Evolutionary conservation across 2,113 vertebrate genomes (phyloP).

Genomic region (Mormyrus iriodes): DNA sequence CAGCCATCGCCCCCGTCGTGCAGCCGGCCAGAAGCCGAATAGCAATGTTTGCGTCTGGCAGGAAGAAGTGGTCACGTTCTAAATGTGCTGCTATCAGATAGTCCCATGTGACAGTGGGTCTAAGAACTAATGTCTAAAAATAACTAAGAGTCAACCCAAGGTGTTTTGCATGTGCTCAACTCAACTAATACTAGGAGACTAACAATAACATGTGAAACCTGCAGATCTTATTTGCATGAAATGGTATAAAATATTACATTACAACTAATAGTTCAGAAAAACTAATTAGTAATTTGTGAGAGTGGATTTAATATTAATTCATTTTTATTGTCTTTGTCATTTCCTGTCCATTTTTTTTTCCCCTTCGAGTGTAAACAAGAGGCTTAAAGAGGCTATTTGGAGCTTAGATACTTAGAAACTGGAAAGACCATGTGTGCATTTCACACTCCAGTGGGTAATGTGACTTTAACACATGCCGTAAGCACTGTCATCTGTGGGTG

Average conservation of each 20-base stretch:
- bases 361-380: background rate
- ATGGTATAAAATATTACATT: background rate
- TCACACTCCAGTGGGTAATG: background rate
- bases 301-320: background rate
- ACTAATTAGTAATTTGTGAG: background rate
- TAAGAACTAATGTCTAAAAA: background rate
- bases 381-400: background rate
- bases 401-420: background rate
- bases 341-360: background rate
- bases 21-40: constrained; percentile 74
- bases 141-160: background rate
- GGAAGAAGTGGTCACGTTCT: background rate
- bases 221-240: background rate
- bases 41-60: constrained; percentile 67
- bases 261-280: background rate
- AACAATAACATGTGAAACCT: background rate
- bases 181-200: background rate
- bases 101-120: background rate
- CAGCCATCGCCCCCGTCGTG: constrained; percentile 80
- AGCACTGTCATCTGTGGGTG: background rate
- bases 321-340: background rate
- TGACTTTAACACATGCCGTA: background rate
- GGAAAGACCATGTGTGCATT: background rate
- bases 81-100: background rate
- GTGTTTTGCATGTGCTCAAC: background rate